phyloP scores from a whole-genome alignment of 2,888 invertebrate genomes.

The Dascillus cervinus region DNA sequence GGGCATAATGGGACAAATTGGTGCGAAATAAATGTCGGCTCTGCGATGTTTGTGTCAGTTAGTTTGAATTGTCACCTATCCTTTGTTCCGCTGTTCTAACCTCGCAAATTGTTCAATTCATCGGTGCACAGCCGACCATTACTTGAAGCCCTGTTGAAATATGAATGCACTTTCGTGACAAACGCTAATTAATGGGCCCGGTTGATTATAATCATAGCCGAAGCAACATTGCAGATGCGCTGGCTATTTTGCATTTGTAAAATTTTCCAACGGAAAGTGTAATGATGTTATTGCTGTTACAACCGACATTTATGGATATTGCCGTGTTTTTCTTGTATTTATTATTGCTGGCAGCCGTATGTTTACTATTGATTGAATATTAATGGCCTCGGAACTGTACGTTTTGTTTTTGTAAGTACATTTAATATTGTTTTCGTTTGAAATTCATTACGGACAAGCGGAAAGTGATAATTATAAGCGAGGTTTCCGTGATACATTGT shows the following conservation, averaged over 20 bases:
- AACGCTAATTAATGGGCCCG: too few relatives aligned
- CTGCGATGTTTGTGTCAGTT: constrained; percentile 13
- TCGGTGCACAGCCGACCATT: constrained; percentile 13
- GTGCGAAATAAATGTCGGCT: constrained; percentile 24
- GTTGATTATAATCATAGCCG: too few relatives aligned
- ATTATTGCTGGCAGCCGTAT: constrained; percentile 9
- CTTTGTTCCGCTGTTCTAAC: constrained; percentile 11
- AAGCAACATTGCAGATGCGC: too few relatives aligned
- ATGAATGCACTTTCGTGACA: too few relatives aligned
- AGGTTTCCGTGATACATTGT: too few relatives aligned
- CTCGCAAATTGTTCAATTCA: constrained; percentile 23
- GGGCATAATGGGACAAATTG: constrained; percentile 38
- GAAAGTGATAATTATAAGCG: too few relatives aligned
- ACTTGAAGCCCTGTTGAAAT: too few relatives aligned
- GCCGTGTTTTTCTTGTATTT: constrained; percentile 12
- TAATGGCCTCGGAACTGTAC: constrained; percentile 6
- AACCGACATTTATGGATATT: constrained; percentile 1
- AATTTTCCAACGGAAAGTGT: constrained; percentile 2
- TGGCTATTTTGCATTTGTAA: too few relatives aligned
- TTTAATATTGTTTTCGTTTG: too few relatives aligned
- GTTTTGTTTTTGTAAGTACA: too few relatives aligned
- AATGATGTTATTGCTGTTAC: too few relatives aligned
- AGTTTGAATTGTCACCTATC: constrained; percentile 15
- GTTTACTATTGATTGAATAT: constrained; percentile 17
- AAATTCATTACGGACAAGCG: too few relatives aligned